Percentiles rank a stretch among this genome's conserved stretches.
These are phyloP conservation scores for Premnoplex brunnescens DNA, from an alignment of 2,797 vertebrate species.

Conservation along the genomic window DNA sequence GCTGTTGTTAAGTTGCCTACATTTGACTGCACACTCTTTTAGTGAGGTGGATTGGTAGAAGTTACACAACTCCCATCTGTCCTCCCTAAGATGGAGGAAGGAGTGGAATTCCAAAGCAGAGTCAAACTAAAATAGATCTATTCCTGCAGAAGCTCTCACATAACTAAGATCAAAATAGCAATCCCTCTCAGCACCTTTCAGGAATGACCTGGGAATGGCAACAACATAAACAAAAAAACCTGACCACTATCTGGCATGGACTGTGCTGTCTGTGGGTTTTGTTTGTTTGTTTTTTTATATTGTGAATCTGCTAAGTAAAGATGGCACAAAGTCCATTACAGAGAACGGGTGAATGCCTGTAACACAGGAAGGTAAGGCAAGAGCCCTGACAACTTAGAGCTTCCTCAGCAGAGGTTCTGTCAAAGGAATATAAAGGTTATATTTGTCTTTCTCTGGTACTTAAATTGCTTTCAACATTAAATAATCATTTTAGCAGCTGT, in stretches of 20 bases:
- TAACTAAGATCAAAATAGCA: background rate
- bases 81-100: background rate
- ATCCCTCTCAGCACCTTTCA: background rate
- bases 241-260: background rate
- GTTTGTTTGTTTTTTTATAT: background rate
- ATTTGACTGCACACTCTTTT: background rate
- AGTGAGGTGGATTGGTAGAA: fast-evolving
- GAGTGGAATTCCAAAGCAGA: background rate
- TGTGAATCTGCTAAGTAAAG: background rate
- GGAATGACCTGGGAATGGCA: background rate
- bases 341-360: background rate
- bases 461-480: background rate
- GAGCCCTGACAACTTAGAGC: background rate
- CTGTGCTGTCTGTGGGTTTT: background rate
- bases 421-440: background rate
- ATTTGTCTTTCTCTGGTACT: background rate
- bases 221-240: background rate
- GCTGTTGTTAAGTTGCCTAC: background rate
- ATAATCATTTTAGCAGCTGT: background rate
- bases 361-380: background rate
- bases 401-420: background rate
- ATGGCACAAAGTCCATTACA: background rate
- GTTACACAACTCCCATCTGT: background rate
- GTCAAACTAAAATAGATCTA: background rate
- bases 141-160: background rate